These are phyloP conservation scores for Euphydryas editha DNA, from an alignment of 2,888 invertebrate species.

Conservation along the genomic window DNA sequence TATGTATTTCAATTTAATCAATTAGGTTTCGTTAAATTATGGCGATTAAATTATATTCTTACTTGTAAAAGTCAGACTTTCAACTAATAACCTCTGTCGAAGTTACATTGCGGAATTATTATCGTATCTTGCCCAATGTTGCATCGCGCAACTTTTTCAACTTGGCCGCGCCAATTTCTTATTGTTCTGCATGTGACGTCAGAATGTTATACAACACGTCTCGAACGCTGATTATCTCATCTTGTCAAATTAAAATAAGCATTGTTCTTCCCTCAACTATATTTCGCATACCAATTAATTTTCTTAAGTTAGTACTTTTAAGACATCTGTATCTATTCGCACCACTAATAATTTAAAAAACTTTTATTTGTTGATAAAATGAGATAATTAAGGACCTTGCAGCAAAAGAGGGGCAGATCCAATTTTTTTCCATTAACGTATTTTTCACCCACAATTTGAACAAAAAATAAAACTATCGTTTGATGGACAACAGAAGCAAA, in stretches of 20 bases:
- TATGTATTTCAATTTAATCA: slow-evolving; percentile 31
- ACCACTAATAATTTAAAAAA: background rate
- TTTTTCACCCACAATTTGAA: too few species aligned
- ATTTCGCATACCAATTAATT: slow-evolving; percentile 2
- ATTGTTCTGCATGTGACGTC: slow-evolving; percentile 40
- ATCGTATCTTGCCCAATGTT: slow-evolving; percentile 36
- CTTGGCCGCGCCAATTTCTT: slow-evolving; percentile 36
- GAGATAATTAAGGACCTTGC: too few species aligned
- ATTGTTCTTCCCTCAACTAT: background rate
- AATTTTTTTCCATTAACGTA: too few species aligned
- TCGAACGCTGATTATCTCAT: slow-evolving; percentile 14
- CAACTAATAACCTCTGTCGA: slow-evolving; percentile 34
- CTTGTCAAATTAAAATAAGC: slow-evolving; percentile 5
- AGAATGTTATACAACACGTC: slow-evolving; percentile 17
- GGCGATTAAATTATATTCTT: slow-evolving; percentile 26
- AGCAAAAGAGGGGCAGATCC: too few species aligned
- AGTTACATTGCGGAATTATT: slow-evolving; percentile 33
- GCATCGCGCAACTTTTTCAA: slow-evolving; percentile 36
- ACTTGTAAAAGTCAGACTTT: slow-evolving; percentile 31
- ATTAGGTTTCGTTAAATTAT: slow-evolving; percentile 28
- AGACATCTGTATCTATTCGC: background rate
- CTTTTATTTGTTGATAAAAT: background rate
- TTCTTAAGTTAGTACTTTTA: background rate
- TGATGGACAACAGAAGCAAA: too few species aligned
- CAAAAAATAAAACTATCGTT: too few species aligned